Evolutionary conservation across 2,888 invertebrate genomes (phyloP).

Genomic region (Acrocyrtus sp.): DNA sequence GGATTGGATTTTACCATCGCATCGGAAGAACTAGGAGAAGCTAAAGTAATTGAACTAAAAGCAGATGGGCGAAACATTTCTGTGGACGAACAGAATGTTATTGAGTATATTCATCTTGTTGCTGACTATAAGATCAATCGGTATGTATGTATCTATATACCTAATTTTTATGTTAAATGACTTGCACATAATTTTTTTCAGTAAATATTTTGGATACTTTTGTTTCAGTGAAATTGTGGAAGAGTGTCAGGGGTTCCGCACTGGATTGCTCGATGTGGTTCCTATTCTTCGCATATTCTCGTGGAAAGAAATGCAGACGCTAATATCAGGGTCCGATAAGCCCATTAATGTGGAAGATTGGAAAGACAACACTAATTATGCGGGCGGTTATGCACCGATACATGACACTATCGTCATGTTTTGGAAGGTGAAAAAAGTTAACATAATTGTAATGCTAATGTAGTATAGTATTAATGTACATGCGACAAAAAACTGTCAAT

Average conservation of each 20-base stretch:
- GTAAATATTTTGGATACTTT: not conserved
- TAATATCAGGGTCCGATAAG: slow-evolving; percentile 95
- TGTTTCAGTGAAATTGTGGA: slow-evolving; percentile 59
- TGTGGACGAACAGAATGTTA: slow-evolving; percentile 90
- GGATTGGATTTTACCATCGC: slow-evolving; percentile 92
- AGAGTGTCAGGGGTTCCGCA: slow-evolving; percentile 56
- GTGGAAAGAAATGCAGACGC: slow-evolving; percentile 91
- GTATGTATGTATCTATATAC: no score
- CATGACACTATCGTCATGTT: slow-evolving; percentile 88
- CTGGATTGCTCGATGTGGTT: slow-evolving; percentile 82
- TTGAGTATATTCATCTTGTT: slow-evolving; percentile 96
- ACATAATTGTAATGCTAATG: no score
- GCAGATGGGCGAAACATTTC: slow-evolving; percentile 89
- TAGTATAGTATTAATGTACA: not conserved
- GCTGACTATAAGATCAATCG: slow-evolving; percentile 95
- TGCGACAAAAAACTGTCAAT: not conserved
- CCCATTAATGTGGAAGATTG: slow-evolving; percentile 94
- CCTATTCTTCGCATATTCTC: slow-evolving; percentile 92
- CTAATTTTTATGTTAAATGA: no score
- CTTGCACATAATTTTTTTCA: no score
- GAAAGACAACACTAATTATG: slow-evolving; percentile 86
- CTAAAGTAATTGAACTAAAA: slow-evolving; percentile 88
- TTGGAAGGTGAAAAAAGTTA: slow-evolving; percentile 77
- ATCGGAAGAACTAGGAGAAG: slow-evolving; percentile 89
- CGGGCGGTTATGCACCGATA: slow-evolving; percentile 83